Conservation (phyloP, 2,113 vertebrate species). For the Brachyistius frenatus region DNA sequence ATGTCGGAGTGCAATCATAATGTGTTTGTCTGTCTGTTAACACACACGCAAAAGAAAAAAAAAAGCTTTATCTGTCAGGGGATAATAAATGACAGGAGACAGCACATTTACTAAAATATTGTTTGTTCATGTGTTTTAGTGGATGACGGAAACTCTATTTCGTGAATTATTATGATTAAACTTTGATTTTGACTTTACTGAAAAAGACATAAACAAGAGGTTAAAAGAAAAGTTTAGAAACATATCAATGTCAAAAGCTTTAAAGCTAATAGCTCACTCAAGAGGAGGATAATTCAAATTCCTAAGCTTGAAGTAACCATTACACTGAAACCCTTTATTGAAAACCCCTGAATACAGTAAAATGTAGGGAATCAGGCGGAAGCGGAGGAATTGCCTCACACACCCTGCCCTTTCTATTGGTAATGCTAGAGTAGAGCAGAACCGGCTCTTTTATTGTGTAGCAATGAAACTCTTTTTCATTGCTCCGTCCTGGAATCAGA, state of each 20-base stretch:
- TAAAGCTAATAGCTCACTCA: slow-evolving; percentile 52
- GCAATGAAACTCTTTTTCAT: slow-evolving; percentile 82
- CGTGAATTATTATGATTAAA: slow-evolving; percentile 41
- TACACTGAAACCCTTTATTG: slow-evolving; percentile 80
- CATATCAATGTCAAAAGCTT: slow-evolving; percentile 73
- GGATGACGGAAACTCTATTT: not conserved
- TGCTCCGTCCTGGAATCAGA: slow-evolving; percentile 78
- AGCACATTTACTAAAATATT: not conserved
- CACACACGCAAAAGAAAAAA: not conserved
- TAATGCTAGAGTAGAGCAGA: slow-evolving; percentile 74
- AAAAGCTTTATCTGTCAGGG: not conserved
- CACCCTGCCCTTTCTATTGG: slow-evolving; percentile 75
- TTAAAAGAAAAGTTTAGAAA: slow-evolving; percentile 59
- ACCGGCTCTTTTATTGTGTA: slow-evolving; percentile 78
- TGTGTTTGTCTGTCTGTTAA: slow-evolving; percentile 4
- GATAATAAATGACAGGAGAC: not conserved
- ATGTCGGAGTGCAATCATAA: slow-evolving; percentile 31
- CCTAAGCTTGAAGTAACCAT: slow-evolving; percentile 63
- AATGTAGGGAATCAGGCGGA: slow-evolving; percentile 74
- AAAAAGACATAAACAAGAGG: slow-evolving; percentile 32
- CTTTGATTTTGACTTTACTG: not conserved
- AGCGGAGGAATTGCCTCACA: slow-evolving; percentile 61
- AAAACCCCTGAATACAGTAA: slow-evolving; percentile 78
- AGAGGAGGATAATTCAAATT: slow-evolving; percentile 71
- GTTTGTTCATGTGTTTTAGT: slow-evolving; percentile 2